These are phyloP conservation scores for Furnarius figulus DNA, from an alignment of 2,113 vertebrate species.

Conservation along the genomic window DNA sequence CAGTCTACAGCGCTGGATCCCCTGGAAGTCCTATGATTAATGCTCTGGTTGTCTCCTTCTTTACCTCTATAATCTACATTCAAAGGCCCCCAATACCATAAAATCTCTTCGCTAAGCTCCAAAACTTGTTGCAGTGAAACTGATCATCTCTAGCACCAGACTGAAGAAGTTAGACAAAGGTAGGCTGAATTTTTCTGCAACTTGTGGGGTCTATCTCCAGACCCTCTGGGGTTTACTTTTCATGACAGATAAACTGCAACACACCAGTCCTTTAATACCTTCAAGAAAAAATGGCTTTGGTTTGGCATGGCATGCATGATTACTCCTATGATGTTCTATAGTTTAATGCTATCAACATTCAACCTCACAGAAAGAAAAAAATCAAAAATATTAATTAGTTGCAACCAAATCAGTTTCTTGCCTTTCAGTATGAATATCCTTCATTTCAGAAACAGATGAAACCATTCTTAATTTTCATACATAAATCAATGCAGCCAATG, in stretches of 20 bases:
- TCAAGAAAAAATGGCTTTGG: neutral
- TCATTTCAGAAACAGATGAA: neutral
- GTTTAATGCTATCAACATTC: neutral
- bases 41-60: neutral
- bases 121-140: neutral
- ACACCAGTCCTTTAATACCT: neutral
- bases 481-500: neutral
- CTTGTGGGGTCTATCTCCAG: neutral
- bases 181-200: neutral
- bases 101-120: neutral
- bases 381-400: neutral
- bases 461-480: neutral
- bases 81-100: neutral
- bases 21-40: neutral
- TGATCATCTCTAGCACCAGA: neutral
- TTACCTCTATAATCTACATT: neutral
- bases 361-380: neutral
- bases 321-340: neutral
- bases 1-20: neutral
- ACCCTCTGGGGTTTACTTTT: neutral
- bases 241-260: neutral
- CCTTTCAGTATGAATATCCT: neutral
- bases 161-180: neutral
- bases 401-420: neutral
- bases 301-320: rapidly evolving